phyloP scores from a whole-genome alignment of 2,888 invertebrate species.

The Abscondita cerata region DNA sequence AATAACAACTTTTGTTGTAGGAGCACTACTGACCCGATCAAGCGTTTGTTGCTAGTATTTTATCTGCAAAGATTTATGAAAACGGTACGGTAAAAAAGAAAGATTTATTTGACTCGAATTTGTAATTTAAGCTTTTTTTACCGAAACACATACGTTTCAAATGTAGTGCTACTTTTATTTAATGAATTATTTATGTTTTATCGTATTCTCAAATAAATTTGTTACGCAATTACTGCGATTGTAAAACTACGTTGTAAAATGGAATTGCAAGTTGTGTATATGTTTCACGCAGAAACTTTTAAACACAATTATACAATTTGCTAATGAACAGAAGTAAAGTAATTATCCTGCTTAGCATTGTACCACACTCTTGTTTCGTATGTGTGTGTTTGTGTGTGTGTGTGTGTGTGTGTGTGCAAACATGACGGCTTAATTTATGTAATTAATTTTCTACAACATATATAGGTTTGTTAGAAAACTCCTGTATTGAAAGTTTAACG shows the following conservation, averaged over 20 bases:
- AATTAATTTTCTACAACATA: conserved; percentile 2
- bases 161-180: neutral
- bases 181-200: conserved; percentile 1
- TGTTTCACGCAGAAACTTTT: too few relatives aligned
- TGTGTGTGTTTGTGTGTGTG: conserved; percentile 11
- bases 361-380: conserved; percentile 1
- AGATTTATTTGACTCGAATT: neutral
- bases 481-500: too few relatives aligned
- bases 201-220: neutral
- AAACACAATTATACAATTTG: neutral
- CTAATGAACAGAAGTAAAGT: neutral
- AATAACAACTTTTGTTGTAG: too few relatives aligned
- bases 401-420: conserved; percentile 10
- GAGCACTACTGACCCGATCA: conserved; percentile 1
- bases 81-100: neutral
- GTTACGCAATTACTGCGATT: too few relatives aligned
- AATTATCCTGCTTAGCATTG: conserved; percentile 3
- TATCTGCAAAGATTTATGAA: conserved; percentile 1
- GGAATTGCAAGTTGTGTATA: too few relatives aligned
- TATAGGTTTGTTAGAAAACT: too few relatives aligned
- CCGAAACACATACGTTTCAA: neutral
- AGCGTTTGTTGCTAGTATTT: neutral
- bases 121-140: conserved; percentile 5
- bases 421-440: conserved; percentile 10
- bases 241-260: too few relatives aligned